Conservation (phyloP, 2,888 invertebrate genomes). For the Nomada ferruginata region DNA sequence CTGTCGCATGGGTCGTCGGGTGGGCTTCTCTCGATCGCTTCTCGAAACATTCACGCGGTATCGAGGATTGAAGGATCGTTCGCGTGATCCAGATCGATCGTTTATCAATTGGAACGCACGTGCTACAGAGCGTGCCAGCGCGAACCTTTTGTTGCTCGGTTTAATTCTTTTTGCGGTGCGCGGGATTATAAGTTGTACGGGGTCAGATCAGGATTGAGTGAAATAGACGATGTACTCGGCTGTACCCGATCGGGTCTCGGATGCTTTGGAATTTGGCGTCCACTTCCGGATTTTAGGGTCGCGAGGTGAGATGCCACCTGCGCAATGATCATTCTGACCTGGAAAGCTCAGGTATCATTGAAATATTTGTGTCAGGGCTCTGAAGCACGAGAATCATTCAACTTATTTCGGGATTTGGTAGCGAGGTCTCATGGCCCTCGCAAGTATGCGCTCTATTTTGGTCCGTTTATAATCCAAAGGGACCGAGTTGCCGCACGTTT, state of each 20-base stretch:
- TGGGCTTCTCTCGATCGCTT: neutral
- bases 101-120: neutral
- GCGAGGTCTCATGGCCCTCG: slow-evolving; percentile 35
- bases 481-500: neutral
- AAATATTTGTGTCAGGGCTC: slow-evolving; percentile 45
- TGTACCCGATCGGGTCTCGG: neutral
- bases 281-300: neutral
- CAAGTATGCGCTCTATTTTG: slow-evolving; percentile 10
- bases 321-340: neutral
- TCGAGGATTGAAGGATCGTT: neutral
- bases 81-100: slow-evolving; percentile 1
- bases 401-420: slow-evolving; percentile 49
- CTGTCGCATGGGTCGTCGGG: slow-evolving; percentile 16
- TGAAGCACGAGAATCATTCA: slow-evolving; percentile 39
- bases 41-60: neutral
- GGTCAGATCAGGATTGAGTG: no score
- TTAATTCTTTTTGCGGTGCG: no score
- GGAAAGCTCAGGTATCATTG: slow-evolving; percentile 28
- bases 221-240: no score
- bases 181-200: no score
- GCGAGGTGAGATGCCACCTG: no score
- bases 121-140: neutral
- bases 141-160: no score
- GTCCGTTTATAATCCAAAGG: slow-evolving; percentile 27
- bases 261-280: no score